Conservation (phyloP, 2,888 invertebrate species). For the Caenorhabditis uteleia region DNA sequence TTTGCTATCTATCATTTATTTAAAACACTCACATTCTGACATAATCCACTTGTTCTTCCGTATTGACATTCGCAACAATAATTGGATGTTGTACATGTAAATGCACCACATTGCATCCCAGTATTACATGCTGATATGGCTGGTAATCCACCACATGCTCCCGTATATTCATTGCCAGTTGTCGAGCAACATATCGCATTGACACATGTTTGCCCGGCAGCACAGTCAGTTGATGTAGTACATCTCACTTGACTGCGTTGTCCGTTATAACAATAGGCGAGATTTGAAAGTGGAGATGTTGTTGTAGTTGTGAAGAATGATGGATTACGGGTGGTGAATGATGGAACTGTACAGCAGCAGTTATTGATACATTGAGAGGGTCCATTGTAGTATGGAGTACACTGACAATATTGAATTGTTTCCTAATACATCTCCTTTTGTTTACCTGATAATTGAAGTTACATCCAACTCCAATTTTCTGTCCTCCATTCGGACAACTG, state of each 20-base stretch:
- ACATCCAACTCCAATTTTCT: constrained; percentile 42
- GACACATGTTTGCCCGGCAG: constrained; percentile 50
- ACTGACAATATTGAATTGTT: constrained; percentile 33
- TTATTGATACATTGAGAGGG: constrained; percentile 37
- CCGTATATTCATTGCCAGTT: constrained; percentile 59
- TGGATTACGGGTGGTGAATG: constrained; percentile 5
- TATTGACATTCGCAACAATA: constrained; percentile 63
- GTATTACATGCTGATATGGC: constrained; percentile 53
- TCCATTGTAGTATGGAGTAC: constrained; percentile 29
- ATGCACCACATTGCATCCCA: constrained; percentile 35
- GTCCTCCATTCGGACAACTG: constrained; percentile 41
- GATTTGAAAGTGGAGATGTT: constrained; percentile 15
- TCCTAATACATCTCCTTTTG: too few species aligned
- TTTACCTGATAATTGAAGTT: constrained; percentile 43
- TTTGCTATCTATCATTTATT: not conserved
- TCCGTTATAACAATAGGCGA: constrained; percentile 56
- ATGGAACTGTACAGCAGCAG: constrained; percentile 47
- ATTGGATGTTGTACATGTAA: constrained; percentile 58
- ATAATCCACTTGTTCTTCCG: constrained; percentile 55
- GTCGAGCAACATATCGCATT: constrained; percentile 60
- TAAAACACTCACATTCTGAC: constrained; percentile 33
- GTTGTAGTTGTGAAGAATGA: constrained; percentile 8
- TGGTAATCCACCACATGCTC: constrained; percentile 58
- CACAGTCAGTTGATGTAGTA: constrained; percentile 45
- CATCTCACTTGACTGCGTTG: constrained; percentile 51